Evolutionary conservation across 2,888 invertebrate species (phyloP).

Genomic region (Drosophila dives): DNA sequence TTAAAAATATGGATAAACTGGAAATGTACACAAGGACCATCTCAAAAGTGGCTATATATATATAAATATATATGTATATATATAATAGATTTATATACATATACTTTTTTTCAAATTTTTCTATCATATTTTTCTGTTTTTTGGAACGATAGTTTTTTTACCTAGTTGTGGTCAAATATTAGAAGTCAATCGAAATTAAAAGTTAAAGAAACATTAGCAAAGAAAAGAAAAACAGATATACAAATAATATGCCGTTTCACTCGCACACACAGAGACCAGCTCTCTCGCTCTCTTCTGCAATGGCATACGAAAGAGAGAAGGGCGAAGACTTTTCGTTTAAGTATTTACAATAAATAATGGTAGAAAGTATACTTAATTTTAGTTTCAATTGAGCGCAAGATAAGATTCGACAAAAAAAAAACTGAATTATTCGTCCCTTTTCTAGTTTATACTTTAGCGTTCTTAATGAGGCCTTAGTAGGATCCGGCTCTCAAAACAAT

Average conservation of each 20-base stretch:
- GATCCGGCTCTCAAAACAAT: conserved; percentile 3
- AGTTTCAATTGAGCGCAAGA: conserved; percentile 6
- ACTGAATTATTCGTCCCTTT: not conserved
- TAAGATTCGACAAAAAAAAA: not conserved
- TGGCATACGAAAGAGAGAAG: conserved; percentile 37
- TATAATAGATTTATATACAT: not conserved
- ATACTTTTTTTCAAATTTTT: not conserved
- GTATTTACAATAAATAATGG: conserved; percentile 29
- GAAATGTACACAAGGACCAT: conserved; percentile 91
- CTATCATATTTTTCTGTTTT: not conserved
- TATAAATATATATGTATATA: not conserved
- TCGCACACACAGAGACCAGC: conserved; percentile 39
- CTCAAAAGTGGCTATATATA: conserved; percentile 92
- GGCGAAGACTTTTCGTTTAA: conserved; percentile 16
- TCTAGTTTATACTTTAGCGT: conserved; percentile 7
- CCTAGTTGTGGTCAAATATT: conserved; percentile 28
- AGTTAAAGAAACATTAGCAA: not conserved
- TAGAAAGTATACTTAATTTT: not conserved
- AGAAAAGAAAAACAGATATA: conserved; percentile 12
- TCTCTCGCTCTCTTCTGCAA: conserved; percentile 51
- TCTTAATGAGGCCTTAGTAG: conserved; percentile 3
- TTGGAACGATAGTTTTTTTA: conserved; percentile 6
- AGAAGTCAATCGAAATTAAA: conserved; percentile 13
- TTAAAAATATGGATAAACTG: conserved; percentile 52
- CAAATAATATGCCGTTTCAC: conserved; percentile 10